phyloP scores from a whole-genome alignment of 2,113 vertebrate species.

The Nyctereutes procyonoides region DNA sequence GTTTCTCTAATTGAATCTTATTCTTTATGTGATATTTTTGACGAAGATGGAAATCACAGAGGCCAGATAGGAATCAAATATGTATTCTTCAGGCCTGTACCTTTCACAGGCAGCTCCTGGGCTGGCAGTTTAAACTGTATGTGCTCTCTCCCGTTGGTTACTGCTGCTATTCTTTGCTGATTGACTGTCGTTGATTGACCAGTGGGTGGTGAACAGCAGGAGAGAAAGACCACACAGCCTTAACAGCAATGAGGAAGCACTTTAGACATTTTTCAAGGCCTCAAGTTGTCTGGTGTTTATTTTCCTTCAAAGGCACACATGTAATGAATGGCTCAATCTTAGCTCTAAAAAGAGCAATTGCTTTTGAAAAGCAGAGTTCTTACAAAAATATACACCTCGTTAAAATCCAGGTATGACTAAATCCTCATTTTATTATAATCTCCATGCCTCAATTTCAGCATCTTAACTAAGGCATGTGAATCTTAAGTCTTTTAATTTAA shows the following conservation, averaged over 20 bases:
- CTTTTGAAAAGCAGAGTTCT: slow-evolving; percentile 43
- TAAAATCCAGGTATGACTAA: slow-evolving; percentile 6
- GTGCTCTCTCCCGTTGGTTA: not conserved
- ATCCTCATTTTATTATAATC: not conserved
- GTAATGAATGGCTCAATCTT: slow-evolving; percentile 48
- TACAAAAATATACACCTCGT: slow-evolving; percentile 8
- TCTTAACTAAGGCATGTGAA: not conserved
- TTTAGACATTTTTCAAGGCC: slow-evolving; percentile 56
- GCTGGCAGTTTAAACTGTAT: not conserved
- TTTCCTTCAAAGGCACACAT: slow-evolving; percentile 52
- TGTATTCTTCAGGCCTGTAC: not conserved
- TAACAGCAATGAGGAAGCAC: not conserved
- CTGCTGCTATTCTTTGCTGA: not conserved
- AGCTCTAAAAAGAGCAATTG: not conserved
- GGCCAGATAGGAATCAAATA: not conserved
- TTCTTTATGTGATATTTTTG: not conserved
- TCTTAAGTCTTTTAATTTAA: slow-evolving; percentile 20
- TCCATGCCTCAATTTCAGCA: not conserved
- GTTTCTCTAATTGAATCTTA: not conserved
- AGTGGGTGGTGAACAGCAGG: slow-evolving; percentile 56
- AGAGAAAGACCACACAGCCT: not conserved
- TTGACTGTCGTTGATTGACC: slow-evolving; percentile 57
- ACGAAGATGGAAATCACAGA: not conserved
- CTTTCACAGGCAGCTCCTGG: not conserved
- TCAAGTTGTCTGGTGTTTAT: slow-evolving; percentile 43